phyloP scores from a whole-genome alignment of 2,797 vertebrate species.

The Neopelma chrysocephalum region DNA sequence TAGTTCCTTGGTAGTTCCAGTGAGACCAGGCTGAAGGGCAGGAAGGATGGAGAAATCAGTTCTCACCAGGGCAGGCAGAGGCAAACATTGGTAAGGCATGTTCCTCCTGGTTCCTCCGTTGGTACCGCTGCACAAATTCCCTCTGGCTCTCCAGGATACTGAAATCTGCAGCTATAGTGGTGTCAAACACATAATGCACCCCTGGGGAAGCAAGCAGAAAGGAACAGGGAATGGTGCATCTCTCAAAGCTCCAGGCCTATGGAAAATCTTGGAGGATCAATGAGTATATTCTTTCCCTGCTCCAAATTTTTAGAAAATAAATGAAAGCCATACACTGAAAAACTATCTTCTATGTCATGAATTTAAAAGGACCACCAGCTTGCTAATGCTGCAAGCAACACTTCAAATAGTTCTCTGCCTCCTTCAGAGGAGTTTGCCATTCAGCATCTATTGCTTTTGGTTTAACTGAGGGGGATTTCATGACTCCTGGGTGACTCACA shows the following conservation, averaged over 20 bases:
- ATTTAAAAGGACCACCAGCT: neutral
- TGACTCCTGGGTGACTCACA: accelerated
- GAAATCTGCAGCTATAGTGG: constrained; percentile 90
- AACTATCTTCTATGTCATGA: neutral
- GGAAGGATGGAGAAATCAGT: neutral
- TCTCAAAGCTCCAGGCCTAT: neutral
- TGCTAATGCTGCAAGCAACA: neutral
- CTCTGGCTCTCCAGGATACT: constrained; percentile 94
- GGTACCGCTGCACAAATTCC: constrained; percentile 91
- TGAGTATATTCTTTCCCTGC: accelerated
- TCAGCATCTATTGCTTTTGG: neutral
- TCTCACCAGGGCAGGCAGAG: constrained; percentile 93
- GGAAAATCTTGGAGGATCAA: neutral
- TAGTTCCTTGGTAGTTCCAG: neutral
- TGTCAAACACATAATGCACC: constrained; percentile 91
- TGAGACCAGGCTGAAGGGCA: neutral
- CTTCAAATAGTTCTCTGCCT: neutral
- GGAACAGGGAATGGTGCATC: neutral
- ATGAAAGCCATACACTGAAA: neutral
- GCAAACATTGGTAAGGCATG: constrained; percentile 93
- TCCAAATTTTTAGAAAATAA: neutral
- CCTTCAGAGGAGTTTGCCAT: neutral
- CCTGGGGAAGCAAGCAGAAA: constrained; percentile 71
- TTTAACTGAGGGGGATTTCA: neutral
- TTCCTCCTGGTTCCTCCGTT: constrained; percentile 84